These are phyloP conservation scores for Macaria notata DNA, from an alignment of 2,888 invertebrate species.

Conservation along the genomic window DNA sequence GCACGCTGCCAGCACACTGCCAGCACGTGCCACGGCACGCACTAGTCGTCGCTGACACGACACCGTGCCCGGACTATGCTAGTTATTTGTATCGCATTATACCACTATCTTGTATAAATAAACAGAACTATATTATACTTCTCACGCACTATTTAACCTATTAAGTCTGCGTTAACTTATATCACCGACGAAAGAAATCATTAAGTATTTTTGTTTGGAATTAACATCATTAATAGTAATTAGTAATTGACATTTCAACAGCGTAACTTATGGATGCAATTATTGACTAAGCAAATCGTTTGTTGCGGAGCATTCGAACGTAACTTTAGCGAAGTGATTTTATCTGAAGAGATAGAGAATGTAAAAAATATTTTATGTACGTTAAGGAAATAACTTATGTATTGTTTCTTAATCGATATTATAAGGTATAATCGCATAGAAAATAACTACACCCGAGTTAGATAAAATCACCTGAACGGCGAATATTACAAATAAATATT, in stretches of 20 bases:
- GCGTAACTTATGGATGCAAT: slow-evolving; percentile 49
- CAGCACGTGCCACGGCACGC: slow-evolving; percentile 18
- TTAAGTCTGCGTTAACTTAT: slow-evolving; percentile 35
- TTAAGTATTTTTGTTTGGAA: slow-evolving; percentile 27
- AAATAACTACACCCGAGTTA: slow-evolving; percentile 53
- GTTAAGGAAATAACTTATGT: slow-evolving; percentile 4
- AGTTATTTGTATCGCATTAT: slow-evolving; percentile 32
- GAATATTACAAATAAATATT: slow-evolving; percentile 58
- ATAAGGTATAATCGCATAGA: slow-evolving; percentile 38
- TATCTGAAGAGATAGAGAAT: neutral
- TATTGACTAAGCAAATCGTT: slow-evolving; percentile 39
- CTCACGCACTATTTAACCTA: slow-evolving; percentile 51
- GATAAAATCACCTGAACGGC: slow-evolving; percentile 38
- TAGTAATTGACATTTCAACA: slow-evolving; percentile 67
- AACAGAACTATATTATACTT: slow-evolving; percentile 79
- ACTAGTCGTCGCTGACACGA: no score
- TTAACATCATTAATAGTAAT: slow-evolving; percentile 36
- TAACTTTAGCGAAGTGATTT: neutral
- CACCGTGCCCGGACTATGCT: no score
- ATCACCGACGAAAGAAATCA: slow-evolving; percentile 24
- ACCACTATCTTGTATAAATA: slow-evolving; percentile 39
- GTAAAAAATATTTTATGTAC: slow-evolving; percentile 23
- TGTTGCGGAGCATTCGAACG: slow-evolving; percentile 1
- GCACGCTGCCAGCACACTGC: slow-evolving; percentile 13
- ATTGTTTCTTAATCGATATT: neutral